These are phyloP conservation scores for Sinhomidia bicolor DNA, from an alignment of 2,888 invertebrate genomes.

Conservation along the genomic window DNA sequence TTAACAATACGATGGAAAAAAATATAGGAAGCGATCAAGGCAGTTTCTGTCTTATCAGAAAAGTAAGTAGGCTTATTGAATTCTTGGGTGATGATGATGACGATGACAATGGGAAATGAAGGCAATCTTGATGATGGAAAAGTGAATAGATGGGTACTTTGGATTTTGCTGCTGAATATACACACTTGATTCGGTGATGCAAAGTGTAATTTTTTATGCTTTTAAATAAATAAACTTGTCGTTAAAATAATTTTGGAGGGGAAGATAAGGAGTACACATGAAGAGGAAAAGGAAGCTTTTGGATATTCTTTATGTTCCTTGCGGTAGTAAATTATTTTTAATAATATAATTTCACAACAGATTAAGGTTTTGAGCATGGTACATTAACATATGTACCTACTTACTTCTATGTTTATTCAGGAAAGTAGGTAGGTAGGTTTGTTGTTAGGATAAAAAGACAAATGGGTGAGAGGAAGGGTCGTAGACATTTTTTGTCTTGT, in stretches of 20 bases:
- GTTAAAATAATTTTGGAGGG: not conserved
- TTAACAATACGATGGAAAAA: not conserved
- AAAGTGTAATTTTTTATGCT: not conserved
- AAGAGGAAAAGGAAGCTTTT: slow-evolving; percentile 27
- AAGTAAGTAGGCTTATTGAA: not conserved
- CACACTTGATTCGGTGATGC: not conserved
- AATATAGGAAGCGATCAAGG: not conserved
- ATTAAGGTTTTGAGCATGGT: not conserved
- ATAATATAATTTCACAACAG: slow-evolving; percentile 1
- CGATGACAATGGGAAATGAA: not conserved
- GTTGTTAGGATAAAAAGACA: not conserved
- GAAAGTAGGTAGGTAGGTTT: not conserved
- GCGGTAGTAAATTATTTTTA: slow-evolving; percentile 9
- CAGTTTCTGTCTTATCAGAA: not conserved
- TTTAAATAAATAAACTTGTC: not conserved
- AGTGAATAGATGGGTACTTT: not conserved
- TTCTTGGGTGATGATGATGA: too few relatives aligned
- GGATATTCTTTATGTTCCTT: slow-evolving; percentile 9
- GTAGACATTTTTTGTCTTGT: not conserved
- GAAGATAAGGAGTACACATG: not conserved
- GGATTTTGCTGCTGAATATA: too few relatives aligned
- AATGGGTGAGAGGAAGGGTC: not conserved
- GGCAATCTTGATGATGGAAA: not conserved
- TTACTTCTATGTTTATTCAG: not conserved
- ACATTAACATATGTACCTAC: not conserved